Percentiles rank a stretch among this genome's conserved stretches.
Evolutionary conservation across 2,797 vertebrate genomes (phyloP).

Genomic region (Danio albolineatus): DNA sequence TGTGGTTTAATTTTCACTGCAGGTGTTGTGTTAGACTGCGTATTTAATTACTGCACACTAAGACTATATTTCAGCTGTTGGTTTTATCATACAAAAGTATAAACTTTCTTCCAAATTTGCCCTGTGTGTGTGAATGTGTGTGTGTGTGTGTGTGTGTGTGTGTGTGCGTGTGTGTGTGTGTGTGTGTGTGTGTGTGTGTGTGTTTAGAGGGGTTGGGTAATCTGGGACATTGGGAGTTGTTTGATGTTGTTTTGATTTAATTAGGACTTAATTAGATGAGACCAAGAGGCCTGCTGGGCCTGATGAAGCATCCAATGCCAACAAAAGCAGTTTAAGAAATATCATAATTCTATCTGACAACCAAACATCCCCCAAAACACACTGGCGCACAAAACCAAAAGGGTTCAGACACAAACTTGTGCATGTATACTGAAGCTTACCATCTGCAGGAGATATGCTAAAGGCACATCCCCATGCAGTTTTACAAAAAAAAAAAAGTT

Average conservation of each 20-base stretch:
- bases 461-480: neutral
- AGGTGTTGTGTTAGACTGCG: neutral
- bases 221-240: constrained; percentile 37
- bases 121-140: neutral
- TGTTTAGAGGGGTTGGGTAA: constrained; percentile 8
- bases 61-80: constrained; percentile 7
- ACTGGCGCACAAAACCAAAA: constrained; percentile 4
- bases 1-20: no score
- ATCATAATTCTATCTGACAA: constrained; percentile 47
- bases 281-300: constrained; percentile 25
- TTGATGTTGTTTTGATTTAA: constrained; percentile 53
- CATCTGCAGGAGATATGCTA: neutral
- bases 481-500: neutral
- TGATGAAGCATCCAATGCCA: constrained; percentile 44
- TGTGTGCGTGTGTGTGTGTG: constrained; percentile 9
- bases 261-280: constrained; percentile 50
- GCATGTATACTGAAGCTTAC: neutral
- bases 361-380: constrained; percentile 29
- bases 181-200: neutral
- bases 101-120: neutral
- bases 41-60: neutral
- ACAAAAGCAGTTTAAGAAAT: constrained; percentile 40
- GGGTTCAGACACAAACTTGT: neutral
- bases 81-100: neutral
- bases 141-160: neutral